Percentiles rank a stretch among this genome's conserved stretches.
Evolutionary conservation across 2,797 vertebrate genomes (phyloP).

Genomic region (Coranthus polyacanthus): DNA sequence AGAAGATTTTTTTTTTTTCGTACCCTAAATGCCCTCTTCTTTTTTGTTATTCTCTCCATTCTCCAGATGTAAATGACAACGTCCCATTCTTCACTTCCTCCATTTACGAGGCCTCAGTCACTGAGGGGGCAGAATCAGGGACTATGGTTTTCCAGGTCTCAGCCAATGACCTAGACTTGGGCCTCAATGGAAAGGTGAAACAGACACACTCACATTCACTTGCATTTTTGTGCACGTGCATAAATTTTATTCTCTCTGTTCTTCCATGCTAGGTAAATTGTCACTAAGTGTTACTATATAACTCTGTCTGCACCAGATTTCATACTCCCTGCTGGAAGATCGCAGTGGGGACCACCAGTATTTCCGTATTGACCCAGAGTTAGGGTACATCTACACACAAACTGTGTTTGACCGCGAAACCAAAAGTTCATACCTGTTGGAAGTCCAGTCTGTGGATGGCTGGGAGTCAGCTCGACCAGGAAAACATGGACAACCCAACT

Average conservation of each 20-base stretch:
- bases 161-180: constrained; percentile 89
- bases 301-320: constrained; percentile 79
- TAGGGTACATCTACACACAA: constrained; percentile 88
- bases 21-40: background rate
- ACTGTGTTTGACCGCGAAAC: constrained; percentile 91
- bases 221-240: background rate
- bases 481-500: constrained; percentile 90
- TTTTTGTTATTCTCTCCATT: background rate
- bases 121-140: constrained; percentile 87
- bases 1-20: too few relatives aligned
- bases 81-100: constrained; percentile 94
- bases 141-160: constrained; percentile 89
- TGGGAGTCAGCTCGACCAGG: constrained; percentile 91
- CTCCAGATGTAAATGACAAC: constrained; percentile 93
- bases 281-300: background rate
- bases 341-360: constrained; percentile 88
- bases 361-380: constrained; percentile 87
- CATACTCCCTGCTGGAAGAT: constrained; percentile 90
- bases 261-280: constrained; percentile 8
- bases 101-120: constrained; percentile 90
- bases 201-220: background rate
- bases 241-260: background rate
- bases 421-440: constrained; percentile 90
- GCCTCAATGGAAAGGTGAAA: constrained; percentile 89
- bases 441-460: constrained; percentile 90